phyloP scores from a whole-genome alignment of 2,797 vertebrate species.

The Chanos chanos region DNA sequence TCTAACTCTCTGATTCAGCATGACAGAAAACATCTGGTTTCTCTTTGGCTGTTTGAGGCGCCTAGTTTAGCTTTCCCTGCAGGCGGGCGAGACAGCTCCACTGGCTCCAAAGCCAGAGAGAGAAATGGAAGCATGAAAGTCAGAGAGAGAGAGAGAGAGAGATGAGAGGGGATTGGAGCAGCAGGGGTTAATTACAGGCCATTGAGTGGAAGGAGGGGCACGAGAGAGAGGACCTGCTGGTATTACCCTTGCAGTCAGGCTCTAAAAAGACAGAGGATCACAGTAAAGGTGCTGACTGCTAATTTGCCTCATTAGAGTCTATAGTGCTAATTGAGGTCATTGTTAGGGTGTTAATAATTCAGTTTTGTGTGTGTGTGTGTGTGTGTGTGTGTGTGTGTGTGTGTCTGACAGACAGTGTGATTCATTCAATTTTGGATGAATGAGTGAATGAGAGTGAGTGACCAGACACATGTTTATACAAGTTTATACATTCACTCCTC shows the following conservation, averaged over 20 bases:
- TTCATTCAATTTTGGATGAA: too few relatives aligned
- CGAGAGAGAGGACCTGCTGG: conserved; percentile 32
- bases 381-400: conserved; percentile 4
- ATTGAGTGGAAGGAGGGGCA: conserved; percentile 44
- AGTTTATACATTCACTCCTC: too few relatives aligned
- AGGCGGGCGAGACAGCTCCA: conserved; percentile 43
- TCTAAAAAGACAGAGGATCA: conserved; percentile 47
- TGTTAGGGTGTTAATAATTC: conserved; percentile 33
- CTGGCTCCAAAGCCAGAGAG: conserved; percentile 1
- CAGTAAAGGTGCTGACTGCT: conserved; percentile 54
- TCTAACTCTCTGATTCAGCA: conserved; percentile 51
- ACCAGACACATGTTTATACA: too few relatives aligned
- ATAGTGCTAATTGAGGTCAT: conserved; percentile 50
- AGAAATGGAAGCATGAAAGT: conserved; percentile 22
- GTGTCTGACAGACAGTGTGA: conserved; percentile 8
- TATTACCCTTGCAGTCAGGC: neutral
- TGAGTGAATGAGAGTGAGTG: too few relatives aligned
- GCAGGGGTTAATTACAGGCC: conserved; percentile 63
- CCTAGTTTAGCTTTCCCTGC: conserved; percentile 58
- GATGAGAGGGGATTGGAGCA: conserved; percentile 44
- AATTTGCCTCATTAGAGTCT: conserved; percentile 62
- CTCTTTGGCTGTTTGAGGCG: conserved; percentile 60
- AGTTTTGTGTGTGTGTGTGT: conserved; percentile 3
- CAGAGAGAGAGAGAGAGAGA: neutral
- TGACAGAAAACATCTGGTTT: conserved; percentile 73